Evolutionary conservation across 92 coral and sea anemone species (phyloP).

Genomic region (Epizoanthus scotinus): DNA sequence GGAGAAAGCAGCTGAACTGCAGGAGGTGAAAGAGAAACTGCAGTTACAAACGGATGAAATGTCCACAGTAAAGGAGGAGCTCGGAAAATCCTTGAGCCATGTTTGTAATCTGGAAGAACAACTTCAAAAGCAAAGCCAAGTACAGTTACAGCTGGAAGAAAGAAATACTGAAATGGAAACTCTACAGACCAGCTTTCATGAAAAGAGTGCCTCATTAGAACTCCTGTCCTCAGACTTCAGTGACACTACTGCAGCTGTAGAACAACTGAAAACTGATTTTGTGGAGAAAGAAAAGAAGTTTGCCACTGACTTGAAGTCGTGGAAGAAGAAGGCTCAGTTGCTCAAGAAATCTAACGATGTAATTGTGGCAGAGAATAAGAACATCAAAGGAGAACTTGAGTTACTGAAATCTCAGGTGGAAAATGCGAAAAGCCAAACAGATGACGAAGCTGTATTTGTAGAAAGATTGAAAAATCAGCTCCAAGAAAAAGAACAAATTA

Average conservation of each 20-base stretch:
- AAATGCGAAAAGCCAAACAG: slow-evolving; percentile 25
- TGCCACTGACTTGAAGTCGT: slow-evolving; percentile 55
- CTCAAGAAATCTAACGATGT: slow-evolving; percentile 66
- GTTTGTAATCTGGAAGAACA: slow-evolving; percentile 42
- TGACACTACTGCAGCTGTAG: slow-evolving; percentile 68
- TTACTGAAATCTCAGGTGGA: slow-evolving; percentile 40
- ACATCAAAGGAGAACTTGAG: slow-evolving; percentile 57
- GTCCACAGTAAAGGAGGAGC: slow-evolving; percentile 37
- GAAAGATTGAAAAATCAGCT: slow-evolving; percentile 38
- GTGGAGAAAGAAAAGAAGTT: slow-evolving; percentile 58
- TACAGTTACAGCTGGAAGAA: slow-evolving; percentile 39
- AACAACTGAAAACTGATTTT: slow-evolving; percentile 55
- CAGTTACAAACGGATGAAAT: slow-evolving; percentile 51
- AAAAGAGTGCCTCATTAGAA: slow-evolving; percentile 51
- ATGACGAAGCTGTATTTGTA: background rate
- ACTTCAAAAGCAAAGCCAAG: slow-evolving; percentile 17
- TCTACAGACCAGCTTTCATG: slow-evolving; percentile 63
- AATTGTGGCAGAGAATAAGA: slow-evolving; percentile 65
- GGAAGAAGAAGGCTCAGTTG: slow-evolving; percentile 73
- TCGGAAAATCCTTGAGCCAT: slow-evolving; percentile 21
- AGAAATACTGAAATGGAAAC: slow-evolving; percentile 58
- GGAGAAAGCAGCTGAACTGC: slow-evolving; percentile 48
- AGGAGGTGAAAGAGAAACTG: slow-evolving; percentile 45
- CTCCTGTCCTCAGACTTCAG: slow-evolving; percentile 64
- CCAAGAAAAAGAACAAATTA: slow-evolving; percentile 15